Percentiles rank a stretch among this genome's conserved stretches.
Conservation (phyloP, 1,140 invertebrate species). For the Cepaea nemoralis region DNA sequence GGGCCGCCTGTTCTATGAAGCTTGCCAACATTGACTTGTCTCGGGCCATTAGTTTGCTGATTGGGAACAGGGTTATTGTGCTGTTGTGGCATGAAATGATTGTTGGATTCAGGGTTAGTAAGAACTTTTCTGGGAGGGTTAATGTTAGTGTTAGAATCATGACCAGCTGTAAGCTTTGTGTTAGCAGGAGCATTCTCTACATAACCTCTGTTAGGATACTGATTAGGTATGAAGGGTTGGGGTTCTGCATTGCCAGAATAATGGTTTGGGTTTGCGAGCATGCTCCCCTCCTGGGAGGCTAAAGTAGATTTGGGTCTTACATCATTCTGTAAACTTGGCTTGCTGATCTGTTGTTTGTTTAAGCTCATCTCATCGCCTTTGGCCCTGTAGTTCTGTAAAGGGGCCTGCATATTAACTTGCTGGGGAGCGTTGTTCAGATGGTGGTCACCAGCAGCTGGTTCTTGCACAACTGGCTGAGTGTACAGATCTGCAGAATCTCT, state of each 20-base stretch:
- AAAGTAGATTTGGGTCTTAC: neutral
- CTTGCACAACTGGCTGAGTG: constrained; percentile 1
- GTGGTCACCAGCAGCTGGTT: neutral
- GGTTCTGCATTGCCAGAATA: neutral
- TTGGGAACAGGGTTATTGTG: neutral
- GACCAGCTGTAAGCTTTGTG: neutral
- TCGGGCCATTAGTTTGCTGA: neutral
- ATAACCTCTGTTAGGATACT: neutral
- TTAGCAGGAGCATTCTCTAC: neutral
- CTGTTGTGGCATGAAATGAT: neutral
- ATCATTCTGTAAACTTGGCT: neutral
- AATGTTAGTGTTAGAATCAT: neutral
- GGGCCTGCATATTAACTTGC: neutral
- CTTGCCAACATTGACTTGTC: neutral
- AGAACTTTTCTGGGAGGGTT: neutral
- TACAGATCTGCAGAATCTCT: neutral
- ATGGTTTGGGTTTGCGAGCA: neutral
- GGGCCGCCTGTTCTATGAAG: neutral
- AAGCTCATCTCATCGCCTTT: neutral
- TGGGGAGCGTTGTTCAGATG: neutral
- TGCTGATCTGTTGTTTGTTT: neutral
- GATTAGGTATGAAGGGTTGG: neutral
- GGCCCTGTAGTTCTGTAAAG: neutral
- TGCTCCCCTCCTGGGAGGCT: neutral
- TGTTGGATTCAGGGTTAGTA: neutral